Percentiles rank a stretch among this genome's conserved stretches.
Conservation (phyloP, 2,888 invertebrate genomes). For the Congeria kusceri region DNA sequence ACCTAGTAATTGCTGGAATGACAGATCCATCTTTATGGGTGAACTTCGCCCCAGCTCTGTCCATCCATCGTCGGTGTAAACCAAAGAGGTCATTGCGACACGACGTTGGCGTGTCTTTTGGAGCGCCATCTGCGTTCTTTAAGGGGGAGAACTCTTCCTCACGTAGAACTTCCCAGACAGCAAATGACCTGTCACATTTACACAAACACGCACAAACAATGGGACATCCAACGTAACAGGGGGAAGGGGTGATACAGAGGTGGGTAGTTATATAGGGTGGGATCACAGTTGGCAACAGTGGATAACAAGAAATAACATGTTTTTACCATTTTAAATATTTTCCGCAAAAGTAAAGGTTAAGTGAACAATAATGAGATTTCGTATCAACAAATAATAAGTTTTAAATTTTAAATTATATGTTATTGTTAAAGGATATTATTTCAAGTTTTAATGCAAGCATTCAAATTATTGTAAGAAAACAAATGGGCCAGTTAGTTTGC, state of each 20-base stretch:
- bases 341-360: too few species aligned
- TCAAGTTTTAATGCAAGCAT: too few species aligned
- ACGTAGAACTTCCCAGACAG: slow-evolving; percentile 94
- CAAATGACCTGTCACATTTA: slow-evolving; percentile 87
- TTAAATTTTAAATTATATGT: too few species aligned
- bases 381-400: too few species aligned
- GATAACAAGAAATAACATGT: too few species aligned
- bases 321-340: too few species aligned
- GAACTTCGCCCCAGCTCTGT: slow-evolving; percentile 92
- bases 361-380: too few species aligned
- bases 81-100: slow-evolving; percentile 90
- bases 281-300: too few species aligned
- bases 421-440: too few species aligned
- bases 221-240: slow-evolving; percentile 16
- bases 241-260: background rate
- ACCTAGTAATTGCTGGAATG: slow-evolving; percentile 86
- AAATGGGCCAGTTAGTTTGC: too few species aligned
- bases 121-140: slow-evolving; percentile 95
- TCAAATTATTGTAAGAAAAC: too few species aligned
- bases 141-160: slow-evolving; percentile 98
- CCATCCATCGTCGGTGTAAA: slow-evolving; percentile 89
- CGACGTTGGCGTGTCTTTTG: slow-evolving; percentile 96
- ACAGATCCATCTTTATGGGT: slow-evolving; percentile 85
- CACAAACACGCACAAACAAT: slow-evolving; percentile 51
- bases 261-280: background rate